Conservation (phyloP, 2,888 invertebrate species). For the Volucella inflata region DNA sequence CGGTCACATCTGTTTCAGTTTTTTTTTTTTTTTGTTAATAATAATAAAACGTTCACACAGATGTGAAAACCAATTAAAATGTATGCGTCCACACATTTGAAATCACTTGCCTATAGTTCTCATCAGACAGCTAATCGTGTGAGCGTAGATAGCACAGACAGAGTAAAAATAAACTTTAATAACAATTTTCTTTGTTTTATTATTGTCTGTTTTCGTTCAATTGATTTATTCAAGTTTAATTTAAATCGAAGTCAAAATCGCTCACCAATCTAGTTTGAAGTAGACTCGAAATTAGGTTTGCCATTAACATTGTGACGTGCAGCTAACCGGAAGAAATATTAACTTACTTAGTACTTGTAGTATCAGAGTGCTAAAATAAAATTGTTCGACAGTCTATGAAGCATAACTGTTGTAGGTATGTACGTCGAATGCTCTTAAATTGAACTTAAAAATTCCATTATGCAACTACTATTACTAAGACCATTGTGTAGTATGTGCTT, state of each 20-base stretch:
- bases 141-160: neutral
- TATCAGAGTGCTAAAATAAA: neutral
- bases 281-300: constrained; percentile 20
- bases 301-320: constrained; percentile 27
- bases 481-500: constrained; percentile 13
- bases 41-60: too few species aligned
- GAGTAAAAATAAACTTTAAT: constrained; percentile 15
- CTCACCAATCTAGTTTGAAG: constrained; percentile 17
- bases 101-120: neutral
- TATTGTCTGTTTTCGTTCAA: neutral
- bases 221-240: constrained; percentile 33
- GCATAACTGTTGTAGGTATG: constrained; percentile 41
- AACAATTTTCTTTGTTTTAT: neutral
- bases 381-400: constrained; percentile 24
- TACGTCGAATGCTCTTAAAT: constrained; percentile 36
- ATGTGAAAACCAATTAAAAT: too few species aligned
- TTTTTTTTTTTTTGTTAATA: too few species aligned
- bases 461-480: constrained; percentile 33
- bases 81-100: neutral
- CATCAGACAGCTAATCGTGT: neutral
- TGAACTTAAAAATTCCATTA: constrained; percentile 53
- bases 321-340: constrained; percentile 9
- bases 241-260: constrained; percentile 34
- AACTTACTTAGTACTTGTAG: neutral
- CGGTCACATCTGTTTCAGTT: too few species aligned